These are phyloP conservation scores for Hydraecia micacea DNA, from an alignment of 2,888 invertebrate species.

Conservation along the genomic window DNA sequence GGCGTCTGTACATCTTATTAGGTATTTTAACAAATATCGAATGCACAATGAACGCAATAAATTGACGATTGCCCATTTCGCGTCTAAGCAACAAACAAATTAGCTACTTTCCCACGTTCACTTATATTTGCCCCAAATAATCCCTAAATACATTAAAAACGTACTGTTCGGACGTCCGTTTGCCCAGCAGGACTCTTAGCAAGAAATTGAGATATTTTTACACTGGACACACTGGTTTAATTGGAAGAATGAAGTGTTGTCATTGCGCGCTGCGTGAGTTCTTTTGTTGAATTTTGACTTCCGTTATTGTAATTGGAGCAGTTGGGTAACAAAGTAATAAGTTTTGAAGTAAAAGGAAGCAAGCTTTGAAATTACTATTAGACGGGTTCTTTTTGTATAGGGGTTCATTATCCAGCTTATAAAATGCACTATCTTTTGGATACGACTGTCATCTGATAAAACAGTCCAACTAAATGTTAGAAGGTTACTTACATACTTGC, in stretches of 20 bases:
- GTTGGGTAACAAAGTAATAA: slow-evolving; percentile 7
- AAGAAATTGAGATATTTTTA: slow-evolving; percentile 63
- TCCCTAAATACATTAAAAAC: slow-evolving; percentile 69
- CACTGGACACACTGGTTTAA: slow-evolving; percentile 66
- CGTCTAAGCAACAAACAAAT: slow-evolving; percentile 68
- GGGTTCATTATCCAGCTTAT: background rate
- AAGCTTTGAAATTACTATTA: background rate
- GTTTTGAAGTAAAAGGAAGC: background rate
- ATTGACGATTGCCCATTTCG: slow-evolving; percentile 42
- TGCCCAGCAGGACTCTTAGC: slow-evolving; percentile 66
- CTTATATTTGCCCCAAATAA: slow-evolving; percentile 69
- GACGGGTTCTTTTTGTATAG: background rate
- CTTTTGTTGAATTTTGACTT: slow-evolving; percentile 63
- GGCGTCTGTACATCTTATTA: too few species aligned
- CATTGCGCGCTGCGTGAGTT: slow-evolving; percentile 73
- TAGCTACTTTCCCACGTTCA: slow-evolving; percentile 80
- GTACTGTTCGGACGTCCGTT: slow-evolving; percentile 77
- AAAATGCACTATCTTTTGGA: background rate
- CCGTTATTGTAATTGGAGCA: slow-evolving; percentile 55
- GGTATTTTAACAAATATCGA: background rate
- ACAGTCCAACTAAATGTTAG: background rate
- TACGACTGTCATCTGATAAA: background rate
- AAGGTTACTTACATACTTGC: background rate
- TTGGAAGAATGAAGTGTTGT: slow-evolving; percentile 76
- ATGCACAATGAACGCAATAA: slow-evolving; percentile 45